Evolutionary conservation across 2,888 invertebrate genomes (phyloP).

Genomic region (Eilema sororculum): DNA sequence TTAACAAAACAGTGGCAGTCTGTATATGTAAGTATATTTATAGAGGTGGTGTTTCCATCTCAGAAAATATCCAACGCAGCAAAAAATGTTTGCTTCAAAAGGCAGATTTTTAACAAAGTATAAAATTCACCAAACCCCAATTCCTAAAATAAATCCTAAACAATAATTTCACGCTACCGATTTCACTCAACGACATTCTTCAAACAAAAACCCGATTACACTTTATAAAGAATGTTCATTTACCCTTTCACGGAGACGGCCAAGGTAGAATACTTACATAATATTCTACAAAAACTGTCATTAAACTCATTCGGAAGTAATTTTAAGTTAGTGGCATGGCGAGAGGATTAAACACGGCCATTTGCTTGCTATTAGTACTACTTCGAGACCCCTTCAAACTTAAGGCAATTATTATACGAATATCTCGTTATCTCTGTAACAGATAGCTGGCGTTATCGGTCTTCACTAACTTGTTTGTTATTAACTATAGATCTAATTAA

Average conservation of each 20-base stretch:
- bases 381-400: conserved; percentile 44
- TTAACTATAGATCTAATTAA: not conserved
- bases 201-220: conserved; percentile 39
- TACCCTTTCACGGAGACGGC: conserved; percentile 43
- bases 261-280: conserved; percentile 39
- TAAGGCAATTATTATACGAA: conserved; percentile 39
- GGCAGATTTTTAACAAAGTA: not conserved
- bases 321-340: conserved; percentile 60
- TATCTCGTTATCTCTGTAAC: conserved; percentile 20
- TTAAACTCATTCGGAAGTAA: conserved; percentile 70
- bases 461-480: conserved; percentile 5
- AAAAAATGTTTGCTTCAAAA: not conserved
- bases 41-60: too few relatives aligned
- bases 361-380: conserved; percentile 66
- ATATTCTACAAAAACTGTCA: conserved; percentile 57
- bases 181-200: conserved; percentile 25
- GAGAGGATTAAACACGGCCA: conserved; percentile 61
- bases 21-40: too few relatives aligned
- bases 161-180: conserved; percentile 14
- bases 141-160: conserved; percentile 10
- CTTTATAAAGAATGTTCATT: conserved; percentile 54
- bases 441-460: conserved; percentile 16
- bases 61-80: too few relatives aligned
- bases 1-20: too few relatives aligned
- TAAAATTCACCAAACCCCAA: not conserved